Percentiles rank a stretch among this genome's conserved stretches.
Conservation (phyloP, 2,797 vertebrate genomes). For the Platyrinchus mystaceus region DNA sequence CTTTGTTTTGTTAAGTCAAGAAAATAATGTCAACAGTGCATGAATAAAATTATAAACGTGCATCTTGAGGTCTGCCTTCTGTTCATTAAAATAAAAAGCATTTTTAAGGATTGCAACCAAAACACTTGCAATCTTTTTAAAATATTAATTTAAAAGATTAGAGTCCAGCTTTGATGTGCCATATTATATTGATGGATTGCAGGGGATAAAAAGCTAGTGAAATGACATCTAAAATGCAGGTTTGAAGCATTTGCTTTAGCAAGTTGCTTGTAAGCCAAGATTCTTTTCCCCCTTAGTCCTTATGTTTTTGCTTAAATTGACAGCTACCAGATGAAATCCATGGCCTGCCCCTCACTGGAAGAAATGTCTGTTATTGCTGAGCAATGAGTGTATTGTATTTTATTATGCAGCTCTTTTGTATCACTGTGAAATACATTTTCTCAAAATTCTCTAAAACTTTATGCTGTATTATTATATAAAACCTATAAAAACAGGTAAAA, state of each 20-base stretch:
- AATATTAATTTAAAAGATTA: slow-evolving; percentile 45
- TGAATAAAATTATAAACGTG: background rate
- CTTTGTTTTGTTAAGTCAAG: background rate
- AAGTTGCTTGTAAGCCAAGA: background rate
- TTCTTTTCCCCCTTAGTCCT: background rate
- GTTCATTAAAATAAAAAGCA: background rate
- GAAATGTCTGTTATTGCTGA: background rate
- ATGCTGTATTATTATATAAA: background rate
- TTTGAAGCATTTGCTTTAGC: background rate
- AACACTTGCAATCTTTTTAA: slow-evolving; percentile 15
- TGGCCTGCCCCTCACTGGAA: background rate
- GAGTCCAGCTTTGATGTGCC: slow-evolving; percentile 12
- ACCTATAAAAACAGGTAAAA: background rate
- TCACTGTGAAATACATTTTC: background rate
- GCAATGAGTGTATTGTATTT: background rate
- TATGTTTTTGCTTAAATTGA: background rate
- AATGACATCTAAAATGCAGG: background rate
- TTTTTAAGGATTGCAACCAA: slow-evolving; percentile 7
- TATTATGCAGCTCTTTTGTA: background rate
- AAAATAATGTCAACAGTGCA: background rate
- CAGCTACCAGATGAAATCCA: background rate
- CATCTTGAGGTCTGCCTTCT: background rate
- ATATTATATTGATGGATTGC: slow-evolving; percentile 19
- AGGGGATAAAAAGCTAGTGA: background rate
- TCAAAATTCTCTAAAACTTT: background rate